Conservation (phyloP, 2,888 invertebrate genomes). For the Trachelus stipa region DNA sequence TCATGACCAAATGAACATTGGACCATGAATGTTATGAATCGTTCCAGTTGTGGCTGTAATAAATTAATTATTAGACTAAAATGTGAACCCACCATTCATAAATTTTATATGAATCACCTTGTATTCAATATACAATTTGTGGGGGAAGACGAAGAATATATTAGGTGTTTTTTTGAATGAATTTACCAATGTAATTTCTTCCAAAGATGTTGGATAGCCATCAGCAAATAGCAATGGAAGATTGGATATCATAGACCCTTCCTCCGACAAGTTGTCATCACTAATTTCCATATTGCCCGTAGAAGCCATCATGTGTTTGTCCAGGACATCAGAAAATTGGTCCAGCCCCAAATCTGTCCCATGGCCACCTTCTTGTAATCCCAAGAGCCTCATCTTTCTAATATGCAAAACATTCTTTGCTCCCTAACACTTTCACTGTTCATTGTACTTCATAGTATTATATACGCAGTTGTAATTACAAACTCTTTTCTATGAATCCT, state of each 20-base stretch:
- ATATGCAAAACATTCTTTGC: slow-evolving; percentile 34
- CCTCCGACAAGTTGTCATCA: slow-evolving; percentile 46
- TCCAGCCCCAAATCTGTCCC: slow-evolving; percentile 55
- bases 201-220: slow-evolving; percentile 77
- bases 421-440: neutral
- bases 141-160: neutral
- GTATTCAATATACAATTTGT: neutral
- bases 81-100: neutral
- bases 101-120: no score
- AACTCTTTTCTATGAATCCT: neutral
- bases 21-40: slow-evolving; percentile 81
- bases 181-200: slow-evolving; percentile 70
- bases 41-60: slow-evolving; percentile 71
- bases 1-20: slow-evolving; percentile 80
- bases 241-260: slow-evolving; percentile 75
- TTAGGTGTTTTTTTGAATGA: neutral
- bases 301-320: slow-evolving; percentile 55
- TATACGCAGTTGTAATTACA: neutral
- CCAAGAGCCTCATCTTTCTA: slow-evolving; percentile 57
- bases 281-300: slow-evolving; percentile 46
- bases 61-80: neutral
- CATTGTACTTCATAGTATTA: neutral
- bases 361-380: slow-evolving; percentile 55
- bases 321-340: slow-evolving; percentile 45
- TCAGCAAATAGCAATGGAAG: slow-evolving; percentile 78